phyloP scores from a whole-genome alignment of 92 coral and sea anemone species.

The Chrysogorgia sp. region DNA sequence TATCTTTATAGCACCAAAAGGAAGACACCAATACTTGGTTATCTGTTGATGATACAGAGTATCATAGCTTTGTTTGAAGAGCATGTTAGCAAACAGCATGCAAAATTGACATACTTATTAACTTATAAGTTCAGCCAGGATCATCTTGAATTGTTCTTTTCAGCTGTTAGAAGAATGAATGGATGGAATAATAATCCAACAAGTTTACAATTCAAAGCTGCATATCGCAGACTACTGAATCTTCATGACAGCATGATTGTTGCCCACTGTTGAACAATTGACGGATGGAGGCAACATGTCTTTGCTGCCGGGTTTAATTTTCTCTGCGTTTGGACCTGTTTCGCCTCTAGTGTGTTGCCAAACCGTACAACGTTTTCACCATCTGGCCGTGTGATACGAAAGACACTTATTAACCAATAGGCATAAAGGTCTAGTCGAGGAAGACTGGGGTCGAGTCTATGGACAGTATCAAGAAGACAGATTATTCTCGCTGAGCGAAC shows the following conservation, averaged over 20 bases:
- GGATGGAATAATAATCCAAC: slow-evolving; percentile 32
- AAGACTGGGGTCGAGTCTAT: too few species aligned
- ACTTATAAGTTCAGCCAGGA: slow-evolving; percentile 34
- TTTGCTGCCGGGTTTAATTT: too few species aligned
- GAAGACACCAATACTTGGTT: slow-evolving; percentile 10
- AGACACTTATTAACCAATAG: too few species aligned
- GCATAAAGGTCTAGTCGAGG: too few species aligned
- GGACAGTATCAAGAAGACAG: too few species aligned
- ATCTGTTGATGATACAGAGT: neutral
- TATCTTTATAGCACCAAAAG: slow-evolving; percentile 1
- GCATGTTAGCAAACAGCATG: neutral
- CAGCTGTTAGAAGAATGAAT: neutral
- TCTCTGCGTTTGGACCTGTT: too few species aligned
- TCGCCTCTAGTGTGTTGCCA: neutral
- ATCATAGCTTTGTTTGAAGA: slow-evolving; percentile 1
- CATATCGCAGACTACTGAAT: slow-evolving; percentile 17
- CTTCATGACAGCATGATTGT: slow-evolving; percentile 16
- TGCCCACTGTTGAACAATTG: neutral
- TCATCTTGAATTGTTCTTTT: slow-evolving; percentile 5
- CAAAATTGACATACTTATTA: slow-evolving; percentile 8
- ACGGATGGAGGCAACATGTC: neutral
- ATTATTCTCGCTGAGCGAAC: too few species aligned
- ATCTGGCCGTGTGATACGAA: neutral
- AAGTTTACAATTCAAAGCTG: slow-evolving; percentile 18
- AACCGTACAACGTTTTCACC: neutral